phyloP scores from a whole-genome alignment of 1,140 invertebrate species.

The Plutomurus gul region DNA sequence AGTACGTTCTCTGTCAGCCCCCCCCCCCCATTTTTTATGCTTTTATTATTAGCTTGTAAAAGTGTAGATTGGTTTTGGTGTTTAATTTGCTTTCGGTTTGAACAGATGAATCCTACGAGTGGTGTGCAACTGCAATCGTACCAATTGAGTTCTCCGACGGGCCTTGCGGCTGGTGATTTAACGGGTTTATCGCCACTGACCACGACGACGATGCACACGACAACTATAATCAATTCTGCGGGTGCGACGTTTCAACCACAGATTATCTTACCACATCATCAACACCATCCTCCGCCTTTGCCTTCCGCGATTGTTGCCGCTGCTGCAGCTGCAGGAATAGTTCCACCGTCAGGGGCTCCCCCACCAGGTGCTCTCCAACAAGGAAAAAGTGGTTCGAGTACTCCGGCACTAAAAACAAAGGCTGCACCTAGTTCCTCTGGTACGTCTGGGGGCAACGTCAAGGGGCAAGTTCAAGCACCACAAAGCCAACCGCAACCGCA shows the following conservation, averaged over 20 bases:
- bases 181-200: background rate
- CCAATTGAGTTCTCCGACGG: slow-evolving; percentile 36
- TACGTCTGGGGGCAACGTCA: slow-evolving; percentile 1
- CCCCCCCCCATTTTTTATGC: too few species aligned
- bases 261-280: slow-evolving; percentile 41
- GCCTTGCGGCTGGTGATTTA: background rate
- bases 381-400: slow-evolving; percentile 12
- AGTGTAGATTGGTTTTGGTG: background rate
- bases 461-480: slow-evolving; percentile 3
- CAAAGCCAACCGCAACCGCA: slow-evolving; percentile 13
- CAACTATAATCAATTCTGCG: slow-evolving; percentile 47
- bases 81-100: background rate
- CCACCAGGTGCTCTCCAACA: slow-evolving; percentile 44
- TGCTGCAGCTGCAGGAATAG: slow-evolving; percentile 39
- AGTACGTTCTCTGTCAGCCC: too few species aligned
- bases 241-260: slow-evolving; percentile 36
- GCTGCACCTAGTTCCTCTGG: background rate
- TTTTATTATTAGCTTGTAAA: too few species aligned
- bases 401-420: background rate
- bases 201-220: slow-evolving; percentile 48
- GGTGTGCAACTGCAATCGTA: slow-evolving; percentile 49
- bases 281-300: slow-evolving; percentile 32
- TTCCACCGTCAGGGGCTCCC: slow-evolving; percentile 43
- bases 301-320: slow-evolving; percentile 40
- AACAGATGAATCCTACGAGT: slow-evolving; percentile 36